phyloP scores from a whole-genome alignment of 64 coral and sea anemone genomes.

The Catalaphyllia jardinei region DNA sequence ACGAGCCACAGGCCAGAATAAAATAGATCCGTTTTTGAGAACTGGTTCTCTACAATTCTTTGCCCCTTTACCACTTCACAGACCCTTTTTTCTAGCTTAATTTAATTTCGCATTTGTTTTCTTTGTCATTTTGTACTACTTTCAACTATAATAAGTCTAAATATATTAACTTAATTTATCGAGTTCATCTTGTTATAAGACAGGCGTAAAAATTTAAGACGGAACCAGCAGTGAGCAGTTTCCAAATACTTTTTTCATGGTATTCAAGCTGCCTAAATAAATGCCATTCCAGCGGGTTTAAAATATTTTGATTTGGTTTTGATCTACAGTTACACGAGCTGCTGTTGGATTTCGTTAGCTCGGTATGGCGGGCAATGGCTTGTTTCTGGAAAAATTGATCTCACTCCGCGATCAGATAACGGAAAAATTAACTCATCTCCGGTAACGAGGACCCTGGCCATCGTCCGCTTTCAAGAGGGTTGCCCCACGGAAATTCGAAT shows the following conservation, averaged over 20 bases:
- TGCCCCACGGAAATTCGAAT: slow-evolving; percentile 47
- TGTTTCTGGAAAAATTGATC: slow-evolving; percentile 32
- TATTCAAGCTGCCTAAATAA: neutral
- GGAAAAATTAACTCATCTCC: slow-evolving; percentile 71
- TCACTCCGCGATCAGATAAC: slow-evolving; percentile 41
- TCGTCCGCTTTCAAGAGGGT: slow-evolving; percentile 42
- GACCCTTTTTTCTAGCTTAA: too few species aligned
- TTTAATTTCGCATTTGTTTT: too few species aligned
- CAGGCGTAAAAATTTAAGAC: too few species aligned
- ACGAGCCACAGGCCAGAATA: too few species aligned
- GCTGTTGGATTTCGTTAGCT: slow-evolving; percentile 55
- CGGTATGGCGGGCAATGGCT: slow-evolving; percentile 7
- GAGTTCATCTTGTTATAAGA: too few species aligned
- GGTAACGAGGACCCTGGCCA: slow-evolving; percentile 50
- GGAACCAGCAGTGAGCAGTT: too few species aligned
- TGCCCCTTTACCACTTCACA: too few species aligned
- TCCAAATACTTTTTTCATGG: neutral
- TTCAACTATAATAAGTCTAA: too few species aligned
- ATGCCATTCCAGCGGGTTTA: neutral
- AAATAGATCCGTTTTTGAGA: too few species aligned
- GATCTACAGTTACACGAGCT: slow-evolving; percentile 29
- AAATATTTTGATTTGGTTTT: neutral
- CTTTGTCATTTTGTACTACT: too few species aligned
- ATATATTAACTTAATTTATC: too few species aligned
- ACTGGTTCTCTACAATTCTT: too few species aligned